Evolutionary conservation across 1,140 invertebrate species (phyloP), one percentile per base, ranked within the genome.

Genomic region (Drosophila punjabiensis): DNA sequence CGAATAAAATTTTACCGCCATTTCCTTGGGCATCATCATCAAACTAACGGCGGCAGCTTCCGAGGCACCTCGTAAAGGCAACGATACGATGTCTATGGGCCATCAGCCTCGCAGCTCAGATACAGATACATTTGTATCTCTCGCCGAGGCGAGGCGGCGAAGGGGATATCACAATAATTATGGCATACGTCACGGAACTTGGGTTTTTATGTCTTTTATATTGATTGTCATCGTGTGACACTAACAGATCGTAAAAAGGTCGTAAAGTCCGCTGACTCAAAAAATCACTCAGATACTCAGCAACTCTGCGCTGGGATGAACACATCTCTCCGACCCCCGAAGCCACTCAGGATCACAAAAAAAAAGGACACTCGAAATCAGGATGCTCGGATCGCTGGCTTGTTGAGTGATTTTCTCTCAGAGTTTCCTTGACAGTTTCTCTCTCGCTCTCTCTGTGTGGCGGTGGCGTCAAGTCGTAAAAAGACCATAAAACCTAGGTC

Each of bases 401-500:
- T n/a, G 39, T 53, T 62, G 83, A 86, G 83, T 82, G 74, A 76
- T 45, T 75, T 52, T 52, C 43, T 16, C 41, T 18, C 33, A 3
- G 13, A 11, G 20, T 28, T 58, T 39, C 24, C 55, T 13, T 7
- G 9, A 3, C 35, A 58, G 35, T 58, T 58, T 11, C 55, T 20
- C 33, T 52, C 28, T 37, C 56, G 55, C 58, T 60, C 68, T 75
- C 80, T 73, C n/a, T n/a, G n/a, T 86, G 85, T 87, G 88, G 79
- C 81, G 79, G 84, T 91, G 91, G 92, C 92, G 92, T 83, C 89
- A 93, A 92, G 92, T 93, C 91, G 86, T 93, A 92, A 93, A 93
- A 92, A 81, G 73, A 71, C 76, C 76, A 91, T 92, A 92, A 92
- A 92, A 69, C 69, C 76, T 81, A 53, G 68, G 79, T 63, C 81